Evolutionary conservation across 2,113 vertebrate genomes (phyloP), one percentile per base, ranked within the genome.

Genomic region (Epinephelus moara): DNA sequence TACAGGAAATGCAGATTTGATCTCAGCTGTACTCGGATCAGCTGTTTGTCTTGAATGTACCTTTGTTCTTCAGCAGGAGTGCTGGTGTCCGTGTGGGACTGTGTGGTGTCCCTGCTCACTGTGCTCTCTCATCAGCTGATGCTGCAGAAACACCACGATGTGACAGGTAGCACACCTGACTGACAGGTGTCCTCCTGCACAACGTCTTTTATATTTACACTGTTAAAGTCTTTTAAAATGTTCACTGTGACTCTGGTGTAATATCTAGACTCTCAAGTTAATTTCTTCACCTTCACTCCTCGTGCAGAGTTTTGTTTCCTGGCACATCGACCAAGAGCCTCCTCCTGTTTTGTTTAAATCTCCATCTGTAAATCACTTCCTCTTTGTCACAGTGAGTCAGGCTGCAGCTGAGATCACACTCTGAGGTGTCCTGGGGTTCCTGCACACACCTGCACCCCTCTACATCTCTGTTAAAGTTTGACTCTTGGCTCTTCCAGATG

Each of bases 401-500:
- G 42, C 42, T 45, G 7, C 14, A 17, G 2, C 12, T 70, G 27
- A 18, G 12, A 2, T 27, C 33, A 1, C 59, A 17, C 53, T 30
- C 62, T 8, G 53, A 42, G 55, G 80, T 9, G 19, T 42, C 19
- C 1, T 3, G 2, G 30, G 7, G 49, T n/a, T 49, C 18, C 71
- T 74, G 57, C 42, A 5, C 55, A 2, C n/a, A 23, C 21, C 10
- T 4, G 15, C n/a, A 0, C 9, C 9, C 8, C 42, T 45, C 42
- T 45, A 45, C 42, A 10, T 45, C 42, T 12, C 9, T 45, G 8
- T 45, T 45, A 11, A 42, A 2, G 67, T n/a, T 2, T 53, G 61
- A 62, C 66, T 42, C 42, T 45, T 12, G 42, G 59, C 27, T 63
- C 40, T 81, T 83, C 73, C 88, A 95, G 95, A 91, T 79, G 82